Evolutionary conservation across 2,113 vertebrate species (phyloP), one percentile per base, ranked within the genome.

Genomic region (Xenus cinereus): DNA sequence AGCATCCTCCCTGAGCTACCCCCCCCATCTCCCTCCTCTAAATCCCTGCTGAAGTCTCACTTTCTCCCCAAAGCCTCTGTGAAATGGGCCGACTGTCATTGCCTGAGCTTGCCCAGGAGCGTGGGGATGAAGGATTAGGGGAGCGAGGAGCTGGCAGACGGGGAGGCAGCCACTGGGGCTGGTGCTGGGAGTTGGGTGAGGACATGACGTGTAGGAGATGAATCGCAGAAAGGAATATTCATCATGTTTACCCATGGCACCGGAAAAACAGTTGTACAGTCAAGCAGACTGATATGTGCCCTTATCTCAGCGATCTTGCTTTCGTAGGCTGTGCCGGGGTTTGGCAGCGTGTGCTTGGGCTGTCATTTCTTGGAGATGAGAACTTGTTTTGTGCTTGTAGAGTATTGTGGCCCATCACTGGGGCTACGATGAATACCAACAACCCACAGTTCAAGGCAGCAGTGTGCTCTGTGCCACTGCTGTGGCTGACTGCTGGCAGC

Each of bases 321-420:
- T 66, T 66, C 2, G 1, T 26, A 24, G 88, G 64, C 91, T 78
- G 73, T 39, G 56, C 64, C 0, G 2, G 50, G 13, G 12, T 74
- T 81, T 93, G 83, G 86, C 79, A 71, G 83, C 1, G 1, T 74
- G 54, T 27, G 21, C 51, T 37, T 2, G 6, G 76, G 28, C 86
- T 90, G 88, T 48, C 50, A 37, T 68, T 8, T 77, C 46, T 80
- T 35, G 54, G 82, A 89, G 83, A n/a, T 0, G 16, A 86, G 73
- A 32, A 22, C 20, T 90, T 84, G 86, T 67, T 92, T 84, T 59
- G 84, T 84, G 80, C 69, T 71, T 50, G 41, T 19, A 10, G 74
- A 66, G 41, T 23, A 45, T 18, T 4, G 1, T 2, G 9, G 59
- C 50, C 79, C 6, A 0, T 87, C 48, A 0, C 0, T 51, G 51